Evolutionary conservation across 37 sponge, comb jelly and placozoan species (phyloP).

Genomic region (Crambe crambe): DNA sequence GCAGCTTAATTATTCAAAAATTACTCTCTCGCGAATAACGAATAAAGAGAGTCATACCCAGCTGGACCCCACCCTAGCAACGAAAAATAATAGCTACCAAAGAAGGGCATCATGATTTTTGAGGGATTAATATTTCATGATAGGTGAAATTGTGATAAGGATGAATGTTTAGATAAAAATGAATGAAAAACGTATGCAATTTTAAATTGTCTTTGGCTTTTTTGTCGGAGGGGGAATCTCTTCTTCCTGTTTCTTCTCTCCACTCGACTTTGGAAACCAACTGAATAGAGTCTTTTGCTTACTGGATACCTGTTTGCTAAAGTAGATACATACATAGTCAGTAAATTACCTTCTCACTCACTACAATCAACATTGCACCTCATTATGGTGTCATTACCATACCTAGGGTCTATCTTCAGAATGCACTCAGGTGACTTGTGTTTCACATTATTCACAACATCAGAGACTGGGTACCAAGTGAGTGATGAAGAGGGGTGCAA

Average conservation of each 20-base stretch:
- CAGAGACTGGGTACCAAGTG: conserved; percentile 84
- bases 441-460: conserved; percentile 70
- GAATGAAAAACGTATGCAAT: too few relatives aligned
- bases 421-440: conserved; percentile 82
- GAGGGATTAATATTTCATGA: too few relatives aligned
- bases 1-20: too few relatives aligned
- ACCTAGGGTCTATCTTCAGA: conserved; percentile 58
- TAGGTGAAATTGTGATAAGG: too few relatives aligned
- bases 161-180: too few relatives aligned
- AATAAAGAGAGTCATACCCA: too few relatives aligned
- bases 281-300: conserved; percentile 55
- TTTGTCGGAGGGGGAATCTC: neutral
- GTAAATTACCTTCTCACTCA: neutral
- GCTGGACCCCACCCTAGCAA: too few relatives aligned
- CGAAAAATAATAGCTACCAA: too few relatives aligned
- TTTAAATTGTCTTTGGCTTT: neutral
- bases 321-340: neutral
- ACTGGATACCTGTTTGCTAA: conserved; percentile 41
- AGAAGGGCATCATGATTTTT: too few relatives aligned
- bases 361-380: neutral
- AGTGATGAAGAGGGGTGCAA: conserved; percentile 41
- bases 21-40: too few relatives aligned
- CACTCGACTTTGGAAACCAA: conserved; percentile 33
- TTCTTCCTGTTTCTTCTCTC: neutral
- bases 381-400: neutral